These are phyloP conservation scores for Pyrgilauda ruficollis DNA, from an alignment of 2,113 vertebrate species.

Conservation along the genomic window DNA sequence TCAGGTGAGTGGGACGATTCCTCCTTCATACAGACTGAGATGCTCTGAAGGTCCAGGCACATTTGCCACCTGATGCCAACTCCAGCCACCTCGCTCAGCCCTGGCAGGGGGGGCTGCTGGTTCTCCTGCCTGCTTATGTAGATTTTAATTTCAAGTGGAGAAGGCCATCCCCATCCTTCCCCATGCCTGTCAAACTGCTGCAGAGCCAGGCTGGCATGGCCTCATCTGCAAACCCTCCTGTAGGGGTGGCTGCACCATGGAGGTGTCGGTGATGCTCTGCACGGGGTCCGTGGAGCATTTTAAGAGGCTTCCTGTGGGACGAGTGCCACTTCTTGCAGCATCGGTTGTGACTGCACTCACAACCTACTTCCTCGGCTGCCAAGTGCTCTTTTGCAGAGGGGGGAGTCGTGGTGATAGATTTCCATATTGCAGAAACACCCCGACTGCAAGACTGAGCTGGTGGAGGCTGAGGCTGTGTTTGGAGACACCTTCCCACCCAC, in stretches of 20 bases:
- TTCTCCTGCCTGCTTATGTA: not conserved
- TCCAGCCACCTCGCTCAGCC: not conserved
- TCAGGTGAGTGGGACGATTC: not conserved
- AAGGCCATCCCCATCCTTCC: not conserved
- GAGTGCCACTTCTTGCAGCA: not conserved
- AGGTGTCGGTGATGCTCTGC: not conserved
- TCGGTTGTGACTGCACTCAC: not conserved
- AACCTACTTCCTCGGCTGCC: not conserved
- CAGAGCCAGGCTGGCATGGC: not conserved
- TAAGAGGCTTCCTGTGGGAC: not conserved
- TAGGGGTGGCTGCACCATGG: not conserved
- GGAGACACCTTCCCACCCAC: constrained; percentile 48
- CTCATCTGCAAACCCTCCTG: not conserved
- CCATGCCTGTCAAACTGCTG: not conserved
- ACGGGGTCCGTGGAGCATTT: not conserved
- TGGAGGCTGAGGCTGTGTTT: constrained; percentile 22
- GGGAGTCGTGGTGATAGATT: not conserved
- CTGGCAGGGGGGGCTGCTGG: not conserved
- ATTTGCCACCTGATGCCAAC: not conserved
- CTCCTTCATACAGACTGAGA: not conserved
- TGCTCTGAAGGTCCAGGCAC: not conserved
- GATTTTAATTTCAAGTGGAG: not conserved
- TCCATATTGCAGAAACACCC: constrained; percentile 1
- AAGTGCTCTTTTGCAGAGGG: not conserved
- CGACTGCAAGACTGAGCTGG: constrained; percentile 32